Evolutionary conservation across 2,797 vertebrate genomes (phyloP).

Genomic region (Cyprinodon diabolis): DNA sequence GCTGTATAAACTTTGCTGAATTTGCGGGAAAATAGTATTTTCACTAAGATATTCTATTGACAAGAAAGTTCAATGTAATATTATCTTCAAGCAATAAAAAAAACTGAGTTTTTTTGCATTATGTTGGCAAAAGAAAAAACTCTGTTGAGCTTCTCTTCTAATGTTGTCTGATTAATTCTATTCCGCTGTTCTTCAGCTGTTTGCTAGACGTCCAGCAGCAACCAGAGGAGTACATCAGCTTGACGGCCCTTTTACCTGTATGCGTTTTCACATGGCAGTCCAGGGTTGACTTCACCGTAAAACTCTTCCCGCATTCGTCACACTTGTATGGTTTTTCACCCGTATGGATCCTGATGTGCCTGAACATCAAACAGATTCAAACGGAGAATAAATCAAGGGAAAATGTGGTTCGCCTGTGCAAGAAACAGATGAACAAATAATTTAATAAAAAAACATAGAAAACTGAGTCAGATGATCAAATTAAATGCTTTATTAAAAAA

Average conservation of each 20-base stretch:
- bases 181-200: not conserved
- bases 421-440: not conserved
- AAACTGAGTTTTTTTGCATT: too few species aligned
- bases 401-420: not conserved
- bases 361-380: slow-evolving; percentile 49
- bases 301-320: slow-evolving; percentile 95
- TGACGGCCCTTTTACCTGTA: slow-evolving; percentile 82
- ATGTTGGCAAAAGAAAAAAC: too few species aligned
- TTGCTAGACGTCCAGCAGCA: too few species aligned
- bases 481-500: not conserved
- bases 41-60: too few species aligned
- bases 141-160: too few species aligned
- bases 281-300: slow-evolving; percentile 97
- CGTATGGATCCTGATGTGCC: slow-evolving; percentile 97
- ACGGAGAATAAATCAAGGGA: not conserved
- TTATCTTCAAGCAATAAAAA: too few species aligned
- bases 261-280: slow-evolving; percentile 98
- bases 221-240: too few species aligned
- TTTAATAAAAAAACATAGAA: not conserved
- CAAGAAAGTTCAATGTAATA: too few species aligned
- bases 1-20: too few species aligned
- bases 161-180: not conserved
- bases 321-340: slow-evolving; percentile 97
- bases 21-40: too few species aligned
- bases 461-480: not conserved